A percentile compares a stretch with the other conserved stretches of the same genome.
Evolutionary conservation across 2,797 vertebrate genomes (phyloP).

Genomic region (Myiotriccus ornatus): DNA sequence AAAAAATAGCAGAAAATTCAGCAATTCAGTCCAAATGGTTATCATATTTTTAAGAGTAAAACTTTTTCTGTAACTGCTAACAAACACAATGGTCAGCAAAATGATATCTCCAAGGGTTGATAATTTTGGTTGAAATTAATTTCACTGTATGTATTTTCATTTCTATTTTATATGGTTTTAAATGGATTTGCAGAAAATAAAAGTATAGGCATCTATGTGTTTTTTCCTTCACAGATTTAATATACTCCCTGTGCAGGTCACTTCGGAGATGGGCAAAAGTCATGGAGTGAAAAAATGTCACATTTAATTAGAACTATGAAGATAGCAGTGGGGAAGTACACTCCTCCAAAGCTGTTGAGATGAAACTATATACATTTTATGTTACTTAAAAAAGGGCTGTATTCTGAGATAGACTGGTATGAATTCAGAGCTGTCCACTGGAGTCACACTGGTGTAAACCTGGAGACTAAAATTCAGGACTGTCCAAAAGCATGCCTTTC

Average conservation of each 20-base stretch:
- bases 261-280: conserved; percentile 53
- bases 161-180: neutral
- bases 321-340: neutral
- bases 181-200: conserved; percentile 12
- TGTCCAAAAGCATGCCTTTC: neutral
- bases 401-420: neutral
- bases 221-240: conserved; percentile 55
- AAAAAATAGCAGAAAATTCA: neutral
- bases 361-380: conserved; percentile 5
- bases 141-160: neutral
- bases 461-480: neutral
- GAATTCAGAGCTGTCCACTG: neutral
- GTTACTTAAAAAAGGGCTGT: neutral
- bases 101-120: neutral
- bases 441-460: neutral
- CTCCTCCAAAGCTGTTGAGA: neutral
- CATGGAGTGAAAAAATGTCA: conserved; percentile 67
- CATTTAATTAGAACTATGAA: conserved; percentile 55
- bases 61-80: neutral
- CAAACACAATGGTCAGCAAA: neutral
- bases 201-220: neutral
- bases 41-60: neutral
- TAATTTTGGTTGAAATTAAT: neutral
- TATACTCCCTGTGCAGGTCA: conserved; percentile 28
- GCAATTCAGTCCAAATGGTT: neutral